phyloP scores from a whole-genome alignment of 2,888 invertebrate species.

The Lycophotia porphyrea region DNA sequence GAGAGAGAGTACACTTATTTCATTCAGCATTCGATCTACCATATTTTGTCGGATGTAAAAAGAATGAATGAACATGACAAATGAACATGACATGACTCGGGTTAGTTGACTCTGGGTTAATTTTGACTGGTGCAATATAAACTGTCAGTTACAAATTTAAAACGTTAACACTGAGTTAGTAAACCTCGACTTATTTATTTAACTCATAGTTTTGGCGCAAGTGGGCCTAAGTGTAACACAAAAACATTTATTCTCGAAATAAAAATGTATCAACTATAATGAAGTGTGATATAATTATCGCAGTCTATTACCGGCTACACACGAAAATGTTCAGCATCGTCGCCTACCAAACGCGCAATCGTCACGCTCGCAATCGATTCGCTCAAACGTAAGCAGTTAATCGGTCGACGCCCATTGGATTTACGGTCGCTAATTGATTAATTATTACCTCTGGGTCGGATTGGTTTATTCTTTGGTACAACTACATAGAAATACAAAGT shows the following conservation, averaged over 20 bases:
- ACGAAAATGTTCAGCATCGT: conserved; percentile 4
- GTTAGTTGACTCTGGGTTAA: too few species aligned
- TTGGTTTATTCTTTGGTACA: conserved; percentile 40
- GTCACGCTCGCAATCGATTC: conserved; percentile 42
- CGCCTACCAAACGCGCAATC: conserved; percentile 52
- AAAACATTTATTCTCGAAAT: conserved; percentile 30
- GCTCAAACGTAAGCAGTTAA: conserved; percentile 30
- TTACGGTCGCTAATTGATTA: conserved; percentile 69
- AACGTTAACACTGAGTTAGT: too few species aligned
- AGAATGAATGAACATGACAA: too few species aligned
- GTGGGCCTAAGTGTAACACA: conserved; percentile 11
- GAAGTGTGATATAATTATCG: conserved; percentile 26
- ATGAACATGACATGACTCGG: too few species aligned
- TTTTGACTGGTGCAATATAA: too few species aligned
- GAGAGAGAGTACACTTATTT: too few species aligned
- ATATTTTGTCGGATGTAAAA: too few species aligned
- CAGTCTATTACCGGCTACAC: conserved; percentile 43
- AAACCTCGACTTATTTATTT: too few species aligned
- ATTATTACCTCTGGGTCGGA: conserved; percentile 61
- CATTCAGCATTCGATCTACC: too few species aligned
- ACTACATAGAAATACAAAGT: conserved; percentile 4
- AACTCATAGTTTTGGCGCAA: too few species aligned
- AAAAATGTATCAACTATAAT: conserved; percentile 36
- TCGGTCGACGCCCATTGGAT: conserved; percentile 63
- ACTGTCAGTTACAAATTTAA: too few species aligned